Evolutionary conservation across 2,797 vertebrate genomes (phyloP), one percentile per base, ranked within the genome.

Genomic region (Dipus sagitta): DNA sequence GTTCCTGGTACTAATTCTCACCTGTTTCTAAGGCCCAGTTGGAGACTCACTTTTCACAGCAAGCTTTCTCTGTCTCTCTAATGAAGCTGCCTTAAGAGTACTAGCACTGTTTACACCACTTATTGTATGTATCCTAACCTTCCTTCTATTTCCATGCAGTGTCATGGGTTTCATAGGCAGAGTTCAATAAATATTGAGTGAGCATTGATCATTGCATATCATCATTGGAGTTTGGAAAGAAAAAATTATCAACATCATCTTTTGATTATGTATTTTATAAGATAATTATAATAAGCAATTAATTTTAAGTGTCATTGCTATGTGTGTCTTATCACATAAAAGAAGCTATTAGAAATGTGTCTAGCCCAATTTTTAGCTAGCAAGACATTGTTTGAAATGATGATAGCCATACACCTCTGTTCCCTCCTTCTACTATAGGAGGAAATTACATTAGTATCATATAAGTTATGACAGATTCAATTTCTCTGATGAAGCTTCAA

Each of bases 401-500:
- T 38, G 34, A 65, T 65, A 0, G 7, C 81, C 28, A 54, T 54
- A 24, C 34, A 20, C 28, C 42, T 90, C 75, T 20, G 62, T 77
- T 92, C 26, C 10, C 3, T 93, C 38, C 24, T 21, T 88, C 77
- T 60, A 11, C 23, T 83, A 32, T 76, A 20, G 34, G 17, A 96
- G 18, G 81, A 80, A 34, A 88, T 83, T 78, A 47, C 10, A 34
- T 86, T 95, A 89, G 70, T 80, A 64, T 72, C 2, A 12, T 47
- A n/a, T 4, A 1, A 77, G 1, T 67, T 82, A 86, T 28, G 64
- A 60, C 92, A 82, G 32, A 74, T 60, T 85, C 11, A 6, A 47
- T 88, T 94, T 95, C 67, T 67, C 30, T 86, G 94, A 20, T 70
- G 71, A 94, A 96, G 72, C 32, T 72, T 95, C 72, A 80, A 76